A percentile compares a stretch with the other conserved stretches of the same genome.
Evolutionary conservation across 2,113 vertebrate species (phyloP).

Genomic region (Odocoileus virginianus): DNA sequence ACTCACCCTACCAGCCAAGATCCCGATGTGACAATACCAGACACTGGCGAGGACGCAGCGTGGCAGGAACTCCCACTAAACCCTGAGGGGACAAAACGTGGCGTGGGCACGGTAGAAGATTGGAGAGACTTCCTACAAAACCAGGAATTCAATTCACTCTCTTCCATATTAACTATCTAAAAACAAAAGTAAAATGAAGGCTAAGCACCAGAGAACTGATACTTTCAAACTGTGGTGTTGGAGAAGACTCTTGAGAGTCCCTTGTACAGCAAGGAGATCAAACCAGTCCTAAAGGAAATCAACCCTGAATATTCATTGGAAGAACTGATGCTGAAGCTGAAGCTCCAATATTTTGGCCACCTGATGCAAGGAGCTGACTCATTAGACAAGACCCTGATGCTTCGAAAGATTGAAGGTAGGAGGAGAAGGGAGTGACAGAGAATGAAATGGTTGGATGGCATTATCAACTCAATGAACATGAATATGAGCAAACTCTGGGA

Average conservation of each 20-base stretch:
- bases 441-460: background rate
- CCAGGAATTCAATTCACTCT: background rate
- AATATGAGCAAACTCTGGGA: background rate
- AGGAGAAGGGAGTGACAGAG: background rate
- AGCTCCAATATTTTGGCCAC: background rate
- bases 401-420: background rate
- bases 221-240: background rate
- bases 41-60: accelerated
- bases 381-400: background rate
- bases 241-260: background rate
- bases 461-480: background rate
- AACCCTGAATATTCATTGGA: background rate
- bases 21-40: accelerated
- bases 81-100: accelerated
- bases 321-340: background rate
- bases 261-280: background rate
- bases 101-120: background rate
- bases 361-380: background rate
- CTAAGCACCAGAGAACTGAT: background rate
- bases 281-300: background rate
- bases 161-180: background rate
- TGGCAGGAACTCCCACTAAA: background rate
- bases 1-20: background rate
- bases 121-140: background rate
- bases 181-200: background rate